Evolutionary conservation across 2,797 vertebrate species (phyloP), one percentile per base, ranked within the genome.

Genomic region (Malacoctenus gilli): DNA sequence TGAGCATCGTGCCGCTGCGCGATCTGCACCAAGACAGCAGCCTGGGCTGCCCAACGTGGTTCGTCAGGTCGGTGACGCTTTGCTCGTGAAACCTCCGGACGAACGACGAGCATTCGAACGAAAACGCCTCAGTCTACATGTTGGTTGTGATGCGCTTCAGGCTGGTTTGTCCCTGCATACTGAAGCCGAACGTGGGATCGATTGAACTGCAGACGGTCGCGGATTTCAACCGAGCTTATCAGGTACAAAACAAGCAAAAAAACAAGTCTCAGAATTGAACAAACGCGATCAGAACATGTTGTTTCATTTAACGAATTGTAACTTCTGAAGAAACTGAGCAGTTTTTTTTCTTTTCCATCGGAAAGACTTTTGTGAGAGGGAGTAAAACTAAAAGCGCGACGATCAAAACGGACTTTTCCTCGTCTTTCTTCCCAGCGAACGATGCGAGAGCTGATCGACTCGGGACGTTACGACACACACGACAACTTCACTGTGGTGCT

Each of bases 401-500:
- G n/a, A n/a, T n/a, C n/a, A n/a, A n/a, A n/a, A n/a, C n/a, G n/a
- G n/a, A n/a, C n/a, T n/a, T n/a, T n/a, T n/a, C n/a, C n/a, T n/a
- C n/a, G 16, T 75, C 10, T 59, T 47, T 53, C 35, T 6, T 16
- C 44, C 23, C 84, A 99, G 97, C 70, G 2, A 16, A 84, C 65
- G 8, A 74, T 92, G 80, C 86, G 35, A 13, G 63, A 89, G 13
- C 82, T 99, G 7, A 68, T 97, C 39, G 90, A 94, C 40, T 92
- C 92, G 0, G 94, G 95, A 8, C 89, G 84, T 5, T 98, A 97
- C 0, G 93, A 97, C 77, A 94, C 89, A 0, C 84, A 75, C 23
- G 59, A 92, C 4, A 90, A 95, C 80, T 99, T 99, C 88, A 92
- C 94, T 0, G 96, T 98, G 51, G 88, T 96, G 1, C 64, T 95